These are phyloP conservation scores for Plemyria rubiginata DNA, from an alignment of 2,888 invertebrate genomes.

Conservation along the genomic window DNA sequence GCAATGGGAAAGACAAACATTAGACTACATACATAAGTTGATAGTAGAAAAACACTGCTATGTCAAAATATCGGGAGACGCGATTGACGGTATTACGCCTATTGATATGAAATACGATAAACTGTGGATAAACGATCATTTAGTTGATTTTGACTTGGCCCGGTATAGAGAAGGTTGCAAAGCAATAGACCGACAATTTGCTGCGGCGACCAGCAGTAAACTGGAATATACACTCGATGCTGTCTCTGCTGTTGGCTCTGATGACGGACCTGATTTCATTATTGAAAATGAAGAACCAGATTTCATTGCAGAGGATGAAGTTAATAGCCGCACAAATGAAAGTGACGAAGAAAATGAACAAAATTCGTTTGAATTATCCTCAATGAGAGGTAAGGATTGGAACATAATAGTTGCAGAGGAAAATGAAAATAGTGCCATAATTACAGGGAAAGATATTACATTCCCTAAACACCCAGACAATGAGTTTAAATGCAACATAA, in stretches of 20 bases:
- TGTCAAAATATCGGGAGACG: conserved; percentile 72
- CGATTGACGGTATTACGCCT: conserved; percentile 59
- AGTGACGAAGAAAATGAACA: conserved; percentile 31
- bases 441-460: conserved; percentile 48
- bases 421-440: conserved; percentile 48
- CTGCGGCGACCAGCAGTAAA: conserved; percentile 34
- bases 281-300: conserved; percentile 16
- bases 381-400: conserved; percentile 62
- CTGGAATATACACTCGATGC: background rate
- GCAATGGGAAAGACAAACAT: conserved; percentile 78
- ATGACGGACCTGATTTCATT: conserved; percentile 50
- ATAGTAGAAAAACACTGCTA: conserved; percentile 85
- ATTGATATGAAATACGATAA: conserved; percentile 70
- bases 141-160: conserved; percentile 77
- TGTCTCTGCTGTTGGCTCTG: conserved; percentile 44
- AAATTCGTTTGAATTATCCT: conserved; percentile 51
- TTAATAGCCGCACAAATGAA: conserved; percentile 33
- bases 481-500: conserved; percentile 64
- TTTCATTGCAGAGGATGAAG: conserved; percentile 52
- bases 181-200: conserved; percentile 58
- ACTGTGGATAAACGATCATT: conserved; percentile 74
- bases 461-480: conserved; percentile 51
- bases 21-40: conserved; percentile 86
- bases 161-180: conserved; percentile 65
- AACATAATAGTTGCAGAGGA: conserved; percentile 64